These are phyloP conservation scores for Hypanus sabinus DNA, from an alignment of 2,113 vertebrate species.

Conservation along the genomic window DNA sequence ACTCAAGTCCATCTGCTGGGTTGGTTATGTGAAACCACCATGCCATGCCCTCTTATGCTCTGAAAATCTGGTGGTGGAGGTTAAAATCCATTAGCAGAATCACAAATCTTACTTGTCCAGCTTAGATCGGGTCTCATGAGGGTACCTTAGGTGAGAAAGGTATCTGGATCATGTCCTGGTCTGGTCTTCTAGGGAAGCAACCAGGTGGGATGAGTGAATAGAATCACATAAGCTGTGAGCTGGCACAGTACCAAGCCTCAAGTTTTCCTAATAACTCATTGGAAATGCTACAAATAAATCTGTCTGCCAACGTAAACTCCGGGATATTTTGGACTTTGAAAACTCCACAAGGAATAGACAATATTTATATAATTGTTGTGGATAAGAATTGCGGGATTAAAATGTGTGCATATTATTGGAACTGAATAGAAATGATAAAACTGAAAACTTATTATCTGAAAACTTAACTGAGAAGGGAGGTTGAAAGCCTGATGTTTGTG, in stretches of 20 bases:
- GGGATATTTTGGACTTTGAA: not conserved
- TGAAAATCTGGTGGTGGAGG: not conserved
- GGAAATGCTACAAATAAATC: not conserved
- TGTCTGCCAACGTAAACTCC: not conserved
- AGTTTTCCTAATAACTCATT: not conserved
- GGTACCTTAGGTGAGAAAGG: not conserved
- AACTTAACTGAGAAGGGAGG: too few species aligned
- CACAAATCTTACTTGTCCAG: not conserved
- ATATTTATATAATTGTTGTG: not conserved
- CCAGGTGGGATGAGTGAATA: not conserved
- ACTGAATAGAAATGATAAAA: not conserved
- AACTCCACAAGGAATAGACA: not conserved
- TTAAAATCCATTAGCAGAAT: not conserved
- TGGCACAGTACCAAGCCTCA: not conserved
- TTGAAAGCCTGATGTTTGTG: too few species aligned
- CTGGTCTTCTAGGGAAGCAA: not conserved
- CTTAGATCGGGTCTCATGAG: not conserved
- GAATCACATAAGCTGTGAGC: not conserved
- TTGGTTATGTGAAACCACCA: not conserved
- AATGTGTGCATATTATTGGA: not conserved
- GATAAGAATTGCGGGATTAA: not conserved
- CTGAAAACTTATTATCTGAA: not conserved
- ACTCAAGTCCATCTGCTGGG: not conserved
- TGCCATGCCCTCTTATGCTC: not conserved
- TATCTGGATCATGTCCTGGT: not conserved